phyloP scores from a whole-genome alignment of 2,888 invertebrate genomes.

The Coecobrya sp. region DNA sequence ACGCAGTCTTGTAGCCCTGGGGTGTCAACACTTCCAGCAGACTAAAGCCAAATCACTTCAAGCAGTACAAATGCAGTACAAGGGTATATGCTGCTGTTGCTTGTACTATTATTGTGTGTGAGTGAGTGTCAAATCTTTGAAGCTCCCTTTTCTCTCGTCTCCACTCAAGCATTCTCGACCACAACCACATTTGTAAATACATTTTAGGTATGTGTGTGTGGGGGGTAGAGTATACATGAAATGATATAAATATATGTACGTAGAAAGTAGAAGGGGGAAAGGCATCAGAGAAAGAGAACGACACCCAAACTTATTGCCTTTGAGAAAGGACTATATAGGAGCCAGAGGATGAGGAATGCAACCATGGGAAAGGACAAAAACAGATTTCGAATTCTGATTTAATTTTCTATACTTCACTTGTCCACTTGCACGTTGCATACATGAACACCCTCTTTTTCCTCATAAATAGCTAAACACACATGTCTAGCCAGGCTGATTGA shows the following conservation, averaged over 20 bases:
- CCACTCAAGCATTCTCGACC: conserved; percentile 67
- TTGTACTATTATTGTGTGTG: background rate
- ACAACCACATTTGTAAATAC: conserved; percentile 60
- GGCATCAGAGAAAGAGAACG: conserved; percentile 20
- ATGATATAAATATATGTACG: conserved; percentile 19
- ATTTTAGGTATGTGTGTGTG: background rate
- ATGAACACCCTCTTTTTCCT: conserved; percentile 41
- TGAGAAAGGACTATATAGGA: conserved; percentile 1
- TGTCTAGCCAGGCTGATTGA: conserved; percentile 48
- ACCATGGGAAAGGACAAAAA: conserved; percentile 52
- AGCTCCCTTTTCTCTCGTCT: conserved; percentile 41
- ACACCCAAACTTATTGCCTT: conserved; percentile 43
- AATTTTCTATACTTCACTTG: conserved; percentile 74
- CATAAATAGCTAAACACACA: conserved; percentile 60
- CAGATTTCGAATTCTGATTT: conserved; percentile 64
- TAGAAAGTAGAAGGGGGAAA: conserved; percentile 22
- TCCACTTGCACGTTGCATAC: conserved; percentile 56
- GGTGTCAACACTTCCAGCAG: conserved; percentile 67
- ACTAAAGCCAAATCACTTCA: conserved; percentile 62
- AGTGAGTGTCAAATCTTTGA: conserved; percentile 65
- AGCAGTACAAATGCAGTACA: conserved; percentile 45
- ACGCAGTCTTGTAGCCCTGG: conserved; percentile 71
- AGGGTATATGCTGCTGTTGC: background rate
- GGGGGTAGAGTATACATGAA: background rate
- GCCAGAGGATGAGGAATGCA: conserved; percentile 33